Percentiles rank a stretch among this genome's conserved stretches.
Evolutionary conservation across 92 coral and sea anemone species (phyloP).

Genomic region (Hydrozoanthus gracilis): DNA sequence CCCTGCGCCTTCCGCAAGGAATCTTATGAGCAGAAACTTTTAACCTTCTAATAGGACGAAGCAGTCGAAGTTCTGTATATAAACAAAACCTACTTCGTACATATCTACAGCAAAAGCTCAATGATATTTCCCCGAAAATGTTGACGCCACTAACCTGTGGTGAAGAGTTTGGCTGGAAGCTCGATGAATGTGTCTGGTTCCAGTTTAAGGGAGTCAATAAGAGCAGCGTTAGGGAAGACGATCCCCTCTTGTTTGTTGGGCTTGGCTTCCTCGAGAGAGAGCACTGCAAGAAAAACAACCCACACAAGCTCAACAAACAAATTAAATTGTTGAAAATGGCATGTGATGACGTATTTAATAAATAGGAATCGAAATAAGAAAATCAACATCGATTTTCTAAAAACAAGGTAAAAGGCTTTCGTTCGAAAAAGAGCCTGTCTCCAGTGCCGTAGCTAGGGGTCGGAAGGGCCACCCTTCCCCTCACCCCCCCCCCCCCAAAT

Average conservation of each 20-base stretch:
- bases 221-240: constrained; percentile 4
- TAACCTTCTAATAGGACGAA: too few relatives aligned
- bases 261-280: constrained; percentile 5
- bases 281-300: neutral
- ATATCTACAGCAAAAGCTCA: too few relatives aligned
- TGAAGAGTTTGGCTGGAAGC: constrained; percentile 25
- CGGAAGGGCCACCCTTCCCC: too few relatives aligned
- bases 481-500: too few relatives aligned
- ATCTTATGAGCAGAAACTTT: too few relatives aligned
- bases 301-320: neutral
- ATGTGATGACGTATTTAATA: neutral
- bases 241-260: neutral
- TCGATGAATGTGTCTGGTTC: neutral
- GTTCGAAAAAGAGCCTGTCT: too few relatives aligned
- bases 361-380: too few relatives aligned
- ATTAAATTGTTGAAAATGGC: neutral
- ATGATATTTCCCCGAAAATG: neutral
- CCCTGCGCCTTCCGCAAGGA: too few relatives aligned
- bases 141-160: constrained; percentile 7
- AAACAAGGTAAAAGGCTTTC: too few relatives aligned
- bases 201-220: neutral
- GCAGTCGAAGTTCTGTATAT: too few relatives aligned
- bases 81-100: neutral
- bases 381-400: too few relatives aligned
- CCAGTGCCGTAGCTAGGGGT: too few relatives aligned